phyloP scores from a whole-genome alignment of 1,140 invertebrate species.

The Conopomorpha cramerella region DNA sequence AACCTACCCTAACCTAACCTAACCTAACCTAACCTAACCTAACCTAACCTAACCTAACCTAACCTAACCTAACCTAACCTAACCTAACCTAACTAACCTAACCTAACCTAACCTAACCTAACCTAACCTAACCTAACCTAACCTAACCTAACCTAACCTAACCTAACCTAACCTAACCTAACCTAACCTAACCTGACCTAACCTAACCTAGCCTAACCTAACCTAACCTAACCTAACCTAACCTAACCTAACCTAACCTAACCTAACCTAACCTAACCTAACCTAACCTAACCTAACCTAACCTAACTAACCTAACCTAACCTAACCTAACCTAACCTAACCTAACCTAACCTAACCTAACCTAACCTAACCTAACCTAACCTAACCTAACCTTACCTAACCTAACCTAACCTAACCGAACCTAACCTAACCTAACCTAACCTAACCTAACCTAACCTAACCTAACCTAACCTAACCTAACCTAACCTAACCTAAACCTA shows the following conservation, averaged over 20 bases:
- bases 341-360: slow-evolving; percentile 8
- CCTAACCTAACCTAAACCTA: too few species aligned
- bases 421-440: slow-evolving; percentile 7
- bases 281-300: slow-evolving; percentile 21
- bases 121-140: slow-evolving; percentile 19
- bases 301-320: slow-evolving; percentile 9
- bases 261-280: slow-evolving; percentile 28
- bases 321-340: slow-evolving; percentile 10
- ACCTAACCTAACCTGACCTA: slow-evolving; percentile 19
- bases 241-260: slow-evolving; percentile 26
- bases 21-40: slow-evolving; percentile 4
- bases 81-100: slow-evolving; percentile 6
- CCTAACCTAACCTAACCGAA: too few species aligned
- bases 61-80: too few species aligned
- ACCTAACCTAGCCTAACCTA: slow-evolving; percentile 28
- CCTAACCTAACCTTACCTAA: slow-evolving; percentile 9
- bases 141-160: slow-evolving; percentile 27
- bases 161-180: slow-evolving; percentile 25
- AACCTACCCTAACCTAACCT: too few species aligned
- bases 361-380: slow-evolving; percentile 11
- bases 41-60: too few species aligned
- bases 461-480: slow-evolving; percentile 13
- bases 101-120: slow-evolving; percentile 18
- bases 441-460: slow-evolving; percentile 13
- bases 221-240: slow-evolving; percentile 23